Evolutionary conservation across 2,888 invertebrate species (phyloP), one percentile per base, ranked within the genome.

Genomic region (Artemia sinica): DNA sequence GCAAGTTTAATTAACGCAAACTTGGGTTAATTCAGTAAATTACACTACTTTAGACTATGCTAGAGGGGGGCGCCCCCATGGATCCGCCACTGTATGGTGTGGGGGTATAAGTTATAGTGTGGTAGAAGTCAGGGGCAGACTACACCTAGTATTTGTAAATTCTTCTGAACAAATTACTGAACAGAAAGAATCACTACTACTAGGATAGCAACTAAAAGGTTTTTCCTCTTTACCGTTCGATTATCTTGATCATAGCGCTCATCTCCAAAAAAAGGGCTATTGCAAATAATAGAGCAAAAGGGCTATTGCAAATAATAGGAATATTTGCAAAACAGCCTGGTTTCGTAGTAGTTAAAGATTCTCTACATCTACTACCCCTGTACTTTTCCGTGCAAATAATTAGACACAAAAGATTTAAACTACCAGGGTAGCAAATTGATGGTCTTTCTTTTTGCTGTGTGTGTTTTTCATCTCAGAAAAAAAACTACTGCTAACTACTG

Each of bases 141-240:
- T 41, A 1, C 18, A 18, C 18, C 18, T 18, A 18, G 18, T 18
- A 41, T 41, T 6, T 41, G 41, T 41, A 41, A 41, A 41, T 41
- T 2, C 41, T 41, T 41, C 41, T 41, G 41, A 41, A 41, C 41
- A 41, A 41, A 41, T 41, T 41, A 41, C 41, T 41, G 1, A 6
- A 41, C 41, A 41, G 41, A 6, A 41, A 41, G 41, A 0, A 5
- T 41, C 41, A 41, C 41, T 41, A 6, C 41, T 41, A 41, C 41
- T 2, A 41, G 41, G 41, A 41, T 28, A 28, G 28, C 28, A 28
- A 78, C 72, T 79, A 78, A 49, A 79, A 77, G 73, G 73, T 12
- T 73, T 72, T 18, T 74, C 73, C 14, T 14, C 74, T 0, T 76
- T 74, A 75, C 75, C 67, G 74, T 70, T n/a, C 2, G 28, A 2